Base-by-base conservation (phyloP, 2,113 vertebrate genomes). In the Acrocephalus kingi region DNA sequence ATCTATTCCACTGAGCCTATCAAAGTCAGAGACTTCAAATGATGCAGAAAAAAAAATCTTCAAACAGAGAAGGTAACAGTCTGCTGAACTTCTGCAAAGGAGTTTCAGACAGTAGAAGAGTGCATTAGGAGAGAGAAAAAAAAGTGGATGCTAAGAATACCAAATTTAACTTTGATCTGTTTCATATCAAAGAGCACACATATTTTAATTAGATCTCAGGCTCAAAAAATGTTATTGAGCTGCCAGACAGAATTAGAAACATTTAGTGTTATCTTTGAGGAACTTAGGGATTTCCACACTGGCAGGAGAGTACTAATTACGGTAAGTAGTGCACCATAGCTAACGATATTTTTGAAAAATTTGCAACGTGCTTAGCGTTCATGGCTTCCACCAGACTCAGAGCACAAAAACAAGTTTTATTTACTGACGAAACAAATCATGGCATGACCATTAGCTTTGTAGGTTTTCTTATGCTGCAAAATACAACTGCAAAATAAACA, bases 201-300 rank as follows among this genome's bases (percentile, higher is more conserved):
- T 62, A 92, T 93, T 97, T 95, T 96, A 97, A 94, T 95, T 97
- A 90, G 84, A 56, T 90, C 58, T 89, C n/a, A 79, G 49, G n/a
- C 67, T 91, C 39, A 55, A 84, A 87, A 90, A 79, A 71, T 80
- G 61, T 43, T 90, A 82, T 46, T 89, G 69, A 37, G 6, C 54
- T 84, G 66, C 35, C 48, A 94, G 90, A 82, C 56, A 91, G 79
- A 96, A 94, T 95, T 96, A 89, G 94, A 92, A 94, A 91, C 68
- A 68, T 87, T 87, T 82, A 51, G 22, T 85, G n/a, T 55, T 95
- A 82, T 90, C 54, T 81, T 43, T n/a, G 69, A 88, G 64, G 91
- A 90, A 85, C 87, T 63, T 94, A 61, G 79, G 91, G 87, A 90
- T 95, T 97, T 94, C 92, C 92, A 94, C 64, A 25, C 21, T 69